Evolutionary conservation across 1,140 invertebrate genomes (phyloP).

Genomic region (Aphelenchoides besseyi): DNA sequence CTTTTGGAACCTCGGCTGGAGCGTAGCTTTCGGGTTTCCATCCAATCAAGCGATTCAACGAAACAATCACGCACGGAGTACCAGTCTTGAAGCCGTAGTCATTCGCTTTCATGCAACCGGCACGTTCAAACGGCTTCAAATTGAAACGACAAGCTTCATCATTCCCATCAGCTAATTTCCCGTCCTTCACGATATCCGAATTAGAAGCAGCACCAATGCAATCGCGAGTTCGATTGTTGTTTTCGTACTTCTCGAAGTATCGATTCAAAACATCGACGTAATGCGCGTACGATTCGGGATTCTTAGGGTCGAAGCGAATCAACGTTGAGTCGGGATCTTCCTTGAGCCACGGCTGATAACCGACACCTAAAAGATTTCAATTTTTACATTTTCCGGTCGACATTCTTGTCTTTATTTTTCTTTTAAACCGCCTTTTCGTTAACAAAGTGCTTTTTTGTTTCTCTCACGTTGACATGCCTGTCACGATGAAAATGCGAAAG

Average conservation of each 20-base stretch:
- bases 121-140: conserved; percentile 39
- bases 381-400: not conserved
- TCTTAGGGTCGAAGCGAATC: conserved; percentile 56
- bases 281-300: conserved; percentile 41
- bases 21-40: conserved; percentile 53
- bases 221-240: conserved; percentile 45
- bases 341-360: conserved; percentile 61
- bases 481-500: conserved; percentile 12
- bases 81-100: conserved; percentile 56
- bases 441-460: not conserved
- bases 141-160: conserved; percentile 53
- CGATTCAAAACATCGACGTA: conserved; percentile 46
- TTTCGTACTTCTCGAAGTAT: conserved; percentile 54
- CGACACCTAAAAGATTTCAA: conserved; percentile 61
- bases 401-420: not conserved
- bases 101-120: conserved; percentile 41
- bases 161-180: conserved; percentile 36
- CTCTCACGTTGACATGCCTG: not conserved
- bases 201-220: conserved; percentile 43
- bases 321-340: conserved; percentile 59
- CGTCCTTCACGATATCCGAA: conserved; percentile 43
- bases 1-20: conserved; percentile 40
- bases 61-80: conserved; percentile 57
- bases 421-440: not conserved
- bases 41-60: conserved; percentile 60